Evolutionary conservation across 1,140 invertebrate species (phyloP).

Genomic region (Panulirus ornatus): DNA sequence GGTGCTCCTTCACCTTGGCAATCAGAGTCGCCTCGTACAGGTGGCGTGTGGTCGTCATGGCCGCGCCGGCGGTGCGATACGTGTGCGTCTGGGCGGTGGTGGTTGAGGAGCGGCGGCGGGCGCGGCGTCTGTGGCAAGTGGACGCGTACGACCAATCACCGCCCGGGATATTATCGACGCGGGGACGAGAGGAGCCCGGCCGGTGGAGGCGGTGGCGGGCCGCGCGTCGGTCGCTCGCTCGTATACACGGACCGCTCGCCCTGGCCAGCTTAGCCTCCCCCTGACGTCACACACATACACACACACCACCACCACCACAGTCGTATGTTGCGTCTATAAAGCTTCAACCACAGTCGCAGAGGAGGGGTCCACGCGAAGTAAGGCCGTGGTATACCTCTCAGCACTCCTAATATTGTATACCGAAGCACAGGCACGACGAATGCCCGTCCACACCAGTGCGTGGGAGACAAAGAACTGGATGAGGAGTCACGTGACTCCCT

Average conservation of each 20-base stretch:
- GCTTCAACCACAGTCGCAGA: background rate
- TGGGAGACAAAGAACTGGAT: background rate
- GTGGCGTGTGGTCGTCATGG: background rate
- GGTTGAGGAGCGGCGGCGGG: too few relatives aligned
- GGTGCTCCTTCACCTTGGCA: constrained; percentile 24
- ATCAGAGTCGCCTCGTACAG: constrained; percentile 20
- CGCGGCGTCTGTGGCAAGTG: background rate
- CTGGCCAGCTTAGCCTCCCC: too few relatives aligned
- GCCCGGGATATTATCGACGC: background rate
- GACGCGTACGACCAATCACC: constrained; percentile 11
- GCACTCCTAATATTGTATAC: background rate
- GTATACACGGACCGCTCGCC: too few relatives aligned
- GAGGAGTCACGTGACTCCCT: background rate
- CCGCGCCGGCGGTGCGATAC: background rate
- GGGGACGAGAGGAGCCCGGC: background rate
- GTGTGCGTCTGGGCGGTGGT: background rate
- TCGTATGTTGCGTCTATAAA: background rate
- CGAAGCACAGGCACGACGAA: background rate
- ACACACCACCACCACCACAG: too few relatives aligned
- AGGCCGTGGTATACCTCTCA: background rate
- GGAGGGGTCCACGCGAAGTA: background rate
- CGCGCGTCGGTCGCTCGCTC: background rate
- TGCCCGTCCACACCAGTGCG: background rate
- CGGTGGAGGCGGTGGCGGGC: background rate
- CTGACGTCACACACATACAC: too few relatives aligned